Evolutionary conservation across 2,113 vertebrate genomes (phyloP).

Genomic region (Nerophis ophidion): DNA sequence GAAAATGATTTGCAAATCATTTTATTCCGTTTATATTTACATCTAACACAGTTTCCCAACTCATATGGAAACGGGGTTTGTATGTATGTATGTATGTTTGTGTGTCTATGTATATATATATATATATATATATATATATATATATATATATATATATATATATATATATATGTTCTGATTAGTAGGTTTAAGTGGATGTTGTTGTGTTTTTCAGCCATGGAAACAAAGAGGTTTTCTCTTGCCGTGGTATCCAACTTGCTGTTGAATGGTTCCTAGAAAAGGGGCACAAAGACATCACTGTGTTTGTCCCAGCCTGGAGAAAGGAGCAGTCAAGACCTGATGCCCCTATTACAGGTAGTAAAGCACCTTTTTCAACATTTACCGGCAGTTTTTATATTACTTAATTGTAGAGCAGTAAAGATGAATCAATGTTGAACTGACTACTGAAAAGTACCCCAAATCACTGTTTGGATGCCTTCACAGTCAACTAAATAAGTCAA

Average conservation of each 20-base stretch:
- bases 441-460: neutral
- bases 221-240: constrained; percentile 98
- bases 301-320: constrained; percentile 97
- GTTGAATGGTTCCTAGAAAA: constrained; percentile 97
- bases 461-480: neutral
- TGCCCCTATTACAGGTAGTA: constrained; percentile 90
- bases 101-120: no score
- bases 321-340: constrained; percentile 97
- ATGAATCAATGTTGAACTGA: neutral
- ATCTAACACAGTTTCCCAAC: no score
- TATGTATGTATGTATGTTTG: no score
- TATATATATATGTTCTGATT: neutral
- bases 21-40: no score
- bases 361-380: neutral
- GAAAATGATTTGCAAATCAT: no score
- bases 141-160: no score
- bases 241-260: constrained; percentile 93
- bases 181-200: constrained; percentile 9
- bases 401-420: neutral
- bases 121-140: no score
- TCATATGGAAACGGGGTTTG: no score
- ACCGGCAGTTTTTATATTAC: neutral
- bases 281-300: constrained; percentile 96
- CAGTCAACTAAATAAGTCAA: neutral
- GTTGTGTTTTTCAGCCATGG: constrained; percentile 83